Conservation (phyloP, 2,888 invertebrate genomes). For the Diadromus collaris region DNA sequence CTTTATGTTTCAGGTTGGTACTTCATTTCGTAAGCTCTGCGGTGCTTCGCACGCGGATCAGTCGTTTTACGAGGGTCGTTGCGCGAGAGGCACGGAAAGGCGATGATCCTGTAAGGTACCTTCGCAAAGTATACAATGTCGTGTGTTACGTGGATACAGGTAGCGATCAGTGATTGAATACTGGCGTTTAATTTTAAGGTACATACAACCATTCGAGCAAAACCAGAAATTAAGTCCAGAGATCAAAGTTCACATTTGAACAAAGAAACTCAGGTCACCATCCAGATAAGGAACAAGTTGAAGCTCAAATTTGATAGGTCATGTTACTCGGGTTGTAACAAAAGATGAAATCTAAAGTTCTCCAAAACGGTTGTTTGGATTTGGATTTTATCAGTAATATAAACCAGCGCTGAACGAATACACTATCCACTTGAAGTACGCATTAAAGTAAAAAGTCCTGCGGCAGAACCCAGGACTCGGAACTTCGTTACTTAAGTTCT, state of each 20-base stretch:
- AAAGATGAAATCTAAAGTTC: background rate
- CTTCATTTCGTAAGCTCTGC: slow-evolving; percentile 9
- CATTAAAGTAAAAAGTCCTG: too few relatives aligned
- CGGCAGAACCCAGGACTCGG: too few relatives aligned
- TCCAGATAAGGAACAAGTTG: background rate
- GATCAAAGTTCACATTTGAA: background rate
- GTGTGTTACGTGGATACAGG: too few relatives aligned
- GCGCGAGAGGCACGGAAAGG: background rate
- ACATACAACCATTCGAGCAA: background rate
- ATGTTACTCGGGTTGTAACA: background rate
- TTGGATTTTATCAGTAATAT: background rate
- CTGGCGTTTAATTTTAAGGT: background rate
- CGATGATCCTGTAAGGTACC: background rate
- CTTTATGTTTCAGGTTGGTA: slow-evolving; percentile 43
- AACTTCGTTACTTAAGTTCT: too few relatives aligned
- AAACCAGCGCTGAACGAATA: too few relatives aligned
- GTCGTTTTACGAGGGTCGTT: slow-evolving; percentile 29
- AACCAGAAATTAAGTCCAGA: too few relatives aligned
- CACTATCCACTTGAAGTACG: too few relatives aligned
- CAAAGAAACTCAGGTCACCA: background rate
- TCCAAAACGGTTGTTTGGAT: background rate
- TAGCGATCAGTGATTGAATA: too few relatives aligned
- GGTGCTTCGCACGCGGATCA: slow-evolving; percentile 25
- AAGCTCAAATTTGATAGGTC: background rate
- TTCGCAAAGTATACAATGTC: background rate